These are phyloP conservation scores for Nycticorax nycticorax DNA, from an alignment of 2,113 vertebrate genomes.

Conservation along the genomic window DNA sequence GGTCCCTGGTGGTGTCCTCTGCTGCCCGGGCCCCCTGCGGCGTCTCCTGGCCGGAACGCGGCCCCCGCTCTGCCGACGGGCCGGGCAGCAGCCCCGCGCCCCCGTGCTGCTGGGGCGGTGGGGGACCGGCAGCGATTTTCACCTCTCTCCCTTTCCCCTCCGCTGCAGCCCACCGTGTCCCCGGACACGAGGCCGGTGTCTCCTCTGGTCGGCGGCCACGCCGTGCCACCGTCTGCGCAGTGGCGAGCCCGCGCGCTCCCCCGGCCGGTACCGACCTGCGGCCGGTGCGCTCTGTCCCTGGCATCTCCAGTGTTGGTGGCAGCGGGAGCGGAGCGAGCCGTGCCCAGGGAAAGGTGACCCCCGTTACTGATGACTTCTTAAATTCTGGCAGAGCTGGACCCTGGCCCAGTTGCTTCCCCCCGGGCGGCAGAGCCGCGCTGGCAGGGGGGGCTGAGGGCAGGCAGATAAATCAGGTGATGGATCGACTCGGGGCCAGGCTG, in stretches of 20 bases:
- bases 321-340: background rate
- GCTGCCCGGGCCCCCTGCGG: background rate
- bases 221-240: background rate
- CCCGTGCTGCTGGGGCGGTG: background rate
- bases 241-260: background rate
- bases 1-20: too few species aligned
- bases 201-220: background rate
- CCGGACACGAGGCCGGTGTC: background rate
- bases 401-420: background rate
- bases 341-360: background rate
- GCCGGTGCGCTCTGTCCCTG: background rate
- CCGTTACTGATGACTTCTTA: background rate
- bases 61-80: rapidly evolving
- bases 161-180: background rate
- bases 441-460: background rate
- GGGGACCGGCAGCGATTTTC: background rate
- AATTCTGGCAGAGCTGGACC: background rate
- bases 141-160: background rate
- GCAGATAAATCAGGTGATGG: background rate
- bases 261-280: rapidly evolving
- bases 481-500: background rate
- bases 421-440: background rate
- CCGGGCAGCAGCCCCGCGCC: background rate
- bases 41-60: background rate
- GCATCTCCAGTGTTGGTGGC: background rate